Conservation (phyloP, 2,113 vertebrate genomes). For the Amphiprion percula region DNA sequence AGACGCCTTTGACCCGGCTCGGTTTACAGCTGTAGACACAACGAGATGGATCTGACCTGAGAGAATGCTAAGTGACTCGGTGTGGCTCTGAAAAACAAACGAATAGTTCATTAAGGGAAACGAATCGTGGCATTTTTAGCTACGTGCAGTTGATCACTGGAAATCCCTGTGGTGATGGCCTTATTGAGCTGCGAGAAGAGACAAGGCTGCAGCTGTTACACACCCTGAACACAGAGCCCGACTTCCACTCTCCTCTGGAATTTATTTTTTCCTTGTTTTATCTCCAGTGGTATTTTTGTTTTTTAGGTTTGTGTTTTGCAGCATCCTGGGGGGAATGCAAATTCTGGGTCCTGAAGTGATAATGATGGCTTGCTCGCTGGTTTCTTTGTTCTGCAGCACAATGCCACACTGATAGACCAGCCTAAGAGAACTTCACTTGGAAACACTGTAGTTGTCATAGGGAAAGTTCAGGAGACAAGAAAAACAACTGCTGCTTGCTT, state of each 20-base stretch:
- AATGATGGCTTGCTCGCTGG: constrained; percentile 65
- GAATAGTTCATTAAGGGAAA: constrained; percentile 70
- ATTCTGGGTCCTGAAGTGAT: constrained; percentile 69
- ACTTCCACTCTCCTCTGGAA: constrained; percentile 43
- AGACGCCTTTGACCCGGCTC: constrained; percentile 38
- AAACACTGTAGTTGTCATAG: constrained; percentile 21
- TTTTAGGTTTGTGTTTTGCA: constrained; percentile 72
- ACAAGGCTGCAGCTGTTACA: constrained; percentile 45
- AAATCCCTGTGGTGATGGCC: constrained; percentile 61
- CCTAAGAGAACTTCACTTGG: constrained; percentile 27
- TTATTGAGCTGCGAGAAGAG: constrained; percentile 64
- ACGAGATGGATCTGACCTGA: constrained; percentile 5
- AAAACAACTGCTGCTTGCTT: constrained; percentile 1
- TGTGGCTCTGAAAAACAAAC: constrained; percentile 52
- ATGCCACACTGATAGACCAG: constrained; percentile 44
- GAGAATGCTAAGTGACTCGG: constrained; percentile 30
- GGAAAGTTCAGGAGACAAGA: constrained; percentile 34
- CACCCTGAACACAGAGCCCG: constrained; percentile 11
- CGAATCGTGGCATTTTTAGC: constrained; percentile 59
- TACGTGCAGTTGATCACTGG: constrained; percentile 47
- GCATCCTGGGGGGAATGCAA: constrained; percentile 54
- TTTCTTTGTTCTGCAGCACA: constrained; percentile 66
- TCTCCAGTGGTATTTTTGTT: constrained; percentile 78
- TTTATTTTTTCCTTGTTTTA: constrained; percentile 67
- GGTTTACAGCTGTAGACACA: constrained; percentile 30